Evolutionary conservation across 2,888 invertebrate genomes (phyloP).

Genomic region (Zygaena filipendulae): DNA sequence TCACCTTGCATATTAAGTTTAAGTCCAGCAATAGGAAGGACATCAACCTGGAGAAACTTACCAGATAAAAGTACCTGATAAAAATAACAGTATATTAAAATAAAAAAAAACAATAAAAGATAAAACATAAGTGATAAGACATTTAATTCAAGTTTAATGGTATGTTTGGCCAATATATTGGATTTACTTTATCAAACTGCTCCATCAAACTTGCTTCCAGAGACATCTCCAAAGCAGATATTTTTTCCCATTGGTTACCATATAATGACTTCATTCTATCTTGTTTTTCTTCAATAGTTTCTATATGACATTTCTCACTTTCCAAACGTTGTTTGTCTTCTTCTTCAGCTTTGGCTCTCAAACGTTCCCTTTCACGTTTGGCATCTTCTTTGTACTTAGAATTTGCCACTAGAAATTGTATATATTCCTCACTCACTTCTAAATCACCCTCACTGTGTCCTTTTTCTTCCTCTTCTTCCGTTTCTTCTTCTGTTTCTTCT

Average conservation of each 20-base stretch:
- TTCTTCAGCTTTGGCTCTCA: conserved; percentile 23
- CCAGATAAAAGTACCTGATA: too few relatives aligned
- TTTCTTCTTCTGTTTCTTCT: conserved; percentile 14
- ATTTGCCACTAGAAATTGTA: conserved; percentile 70
- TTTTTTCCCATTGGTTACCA: conserved; percentile 72
- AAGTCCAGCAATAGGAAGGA: too few relatives aligned
- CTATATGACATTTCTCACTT: conserved; percentile 10
- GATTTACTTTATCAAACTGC: conserved; percentile 68
- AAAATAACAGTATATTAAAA: too few relatives aligned
- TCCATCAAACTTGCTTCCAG: conserved; percentile 73
- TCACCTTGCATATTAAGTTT: too few relatives aligned
- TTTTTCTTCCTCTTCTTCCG: conserved; percentile 24
- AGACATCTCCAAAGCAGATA: conserved; percentile 79
- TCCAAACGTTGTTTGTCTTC: conserved; percentile 12
- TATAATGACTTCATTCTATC: conserved; percentile 66
- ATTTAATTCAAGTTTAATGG: too few relatives aligned
- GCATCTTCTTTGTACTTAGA: conserved; percentile 61
- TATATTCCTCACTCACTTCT: conserved; percentile 72
- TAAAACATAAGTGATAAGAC: too few relatives aligned
- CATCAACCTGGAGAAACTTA: too few relatives aligned
- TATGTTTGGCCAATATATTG: conserved; percentile 78
- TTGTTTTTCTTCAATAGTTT: conserved; percentile 27
- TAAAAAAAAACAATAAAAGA: too few relatives aligned
- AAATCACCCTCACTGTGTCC: conserved; percentile 35
- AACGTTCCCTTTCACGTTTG: conserved; percentile 29